Conservation (phyloP, 2,797 vertebrate genomes). For the Artibeus lituratus region DNA sequence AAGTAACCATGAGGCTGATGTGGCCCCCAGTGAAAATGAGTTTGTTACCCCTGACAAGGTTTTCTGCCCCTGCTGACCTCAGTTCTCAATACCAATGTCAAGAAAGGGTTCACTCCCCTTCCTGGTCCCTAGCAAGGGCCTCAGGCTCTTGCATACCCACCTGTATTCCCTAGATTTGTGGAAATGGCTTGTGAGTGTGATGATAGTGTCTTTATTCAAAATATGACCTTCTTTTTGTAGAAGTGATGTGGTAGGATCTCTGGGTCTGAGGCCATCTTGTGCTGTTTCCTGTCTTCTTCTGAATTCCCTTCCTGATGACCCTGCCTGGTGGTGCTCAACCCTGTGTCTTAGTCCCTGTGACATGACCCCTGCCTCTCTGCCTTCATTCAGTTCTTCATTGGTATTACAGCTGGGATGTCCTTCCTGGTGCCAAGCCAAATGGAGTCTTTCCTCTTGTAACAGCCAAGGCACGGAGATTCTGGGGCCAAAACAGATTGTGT, state of each 20-base stretch:
- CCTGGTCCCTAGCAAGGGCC: not conserved
- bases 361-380: accelerated
- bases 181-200: not conserved
- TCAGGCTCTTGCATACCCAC: not conserved
- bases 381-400: accelerated
- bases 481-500: too few relatives aligned
- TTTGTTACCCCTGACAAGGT: too few relatives aligned
- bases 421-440: not conserved
- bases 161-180: not conserved
- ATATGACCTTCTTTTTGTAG: accelerated
- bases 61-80: not conserved
- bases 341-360: accelerated
- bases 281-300: not conserved
- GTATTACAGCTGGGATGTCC: not conserved
- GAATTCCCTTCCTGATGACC: not conserved
- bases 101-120: not conserved
- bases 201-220: not conserved
- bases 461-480: not conserved
- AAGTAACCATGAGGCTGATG: too few relatives aligned
- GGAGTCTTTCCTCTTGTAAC: not conserved
- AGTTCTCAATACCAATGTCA: not conserved
- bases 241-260: not conserved
- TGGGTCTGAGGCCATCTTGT: not conserved
- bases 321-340: not conserved
- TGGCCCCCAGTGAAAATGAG: too few relatives aligned